Percentiles rank a stretch among this genome's conserved stretches.
Conservation (phyloP, 2,888 invertebrate genomes). For the Drosophila longiperda region DNA sequence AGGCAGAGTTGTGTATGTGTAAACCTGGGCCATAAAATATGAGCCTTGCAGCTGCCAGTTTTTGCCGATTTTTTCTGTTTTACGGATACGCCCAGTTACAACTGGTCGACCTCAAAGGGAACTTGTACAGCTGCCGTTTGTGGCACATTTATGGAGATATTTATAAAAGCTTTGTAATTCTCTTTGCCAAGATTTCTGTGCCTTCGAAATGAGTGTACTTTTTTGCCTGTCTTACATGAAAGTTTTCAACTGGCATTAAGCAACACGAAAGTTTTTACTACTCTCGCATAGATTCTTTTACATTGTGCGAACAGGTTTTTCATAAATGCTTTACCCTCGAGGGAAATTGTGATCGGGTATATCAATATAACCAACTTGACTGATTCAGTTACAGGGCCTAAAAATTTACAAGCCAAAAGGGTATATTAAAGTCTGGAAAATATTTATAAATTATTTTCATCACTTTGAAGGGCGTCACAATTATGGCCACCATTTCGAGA, state of each 20-base stretch:
- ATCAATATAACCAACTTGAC: background rate
- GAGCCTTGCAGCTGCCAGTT: slow-evolving; percentile 63
- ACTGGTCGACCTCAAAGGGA: slow-evolving; percentile 42
- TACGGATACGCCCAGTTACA: slow-evolving; percentile 38
- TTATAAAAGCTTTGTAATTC: slow-evolving; percentile 57
- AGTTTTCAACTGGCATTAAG: slow-evolving; percentile 40
- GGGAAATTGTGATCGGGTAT: background rate
- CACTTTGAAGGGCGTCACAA: slow-evolving; percentile 37
- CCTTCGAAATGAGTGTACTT: slow-evolving; percentile 9
- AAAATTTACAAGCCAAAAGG: slow-evolving; percentile 2
- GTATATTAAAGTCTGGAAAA: slow-evolving; percentile 10
- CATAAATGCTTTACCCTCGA: background rate
- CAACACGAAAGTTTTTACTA: slow-evolving; percentile 52
- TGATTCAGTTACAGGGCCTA: background rate
- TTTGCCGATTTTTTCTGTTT: slow-evolving; percentile 34
- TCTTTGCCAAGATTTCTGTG: slow-evolving; percentile 39
- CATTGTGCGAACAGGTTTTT: slow-evolving; percentile 10
- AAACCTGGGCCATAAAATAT: slow-evolving; percentile 65
- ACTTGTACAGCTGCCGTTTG: slow-evolving; percentile 24
- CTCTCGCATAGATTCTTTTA: slow-evolving; percentile 11
- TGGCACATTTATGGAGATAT: slow-evolving; percentile 57
- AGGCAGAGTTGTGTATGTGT: slow-evolving; percentile 31
- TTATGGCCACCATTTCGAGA: slow-evolving; percentile 52
- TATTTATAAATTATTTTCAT: background rate
- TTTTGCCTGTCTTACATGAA: slow-evolving; percentile 21